These are phyloP conservation scores for Coturnix japonica DNA, from an alignment of 2,113 vertebrate species.

Conservation along the genomic window DNA sequence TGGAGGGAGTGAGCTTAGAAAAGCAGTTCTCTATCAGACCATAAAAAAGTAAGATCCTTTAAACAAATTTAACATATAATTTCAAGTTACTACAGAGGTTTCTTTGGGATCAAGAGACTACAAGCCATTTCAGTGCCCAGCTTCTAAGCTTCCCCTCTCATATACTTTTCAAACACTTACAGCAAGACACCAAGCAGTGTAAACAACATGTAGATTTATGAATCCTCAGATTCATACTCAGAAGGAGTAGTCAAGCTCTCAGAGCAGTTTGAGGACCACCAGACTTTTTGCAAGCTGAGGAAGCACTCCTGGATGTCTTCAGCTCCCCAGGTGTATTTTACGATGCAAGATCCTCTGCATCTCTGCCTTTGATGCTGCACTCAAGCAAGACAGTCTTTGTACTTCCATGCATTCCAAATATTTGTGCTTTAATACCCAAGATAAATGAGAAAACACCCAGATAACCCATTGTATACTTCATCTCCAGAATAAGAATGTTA, in stretches of 20 bases:
- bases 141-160: background rate
- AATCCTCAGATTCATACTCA: too few relatives aligned
- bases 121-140: background rate
- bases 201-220: background rate
- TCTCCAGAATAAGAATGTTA: background rate
- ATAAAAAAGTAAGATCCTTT: background rate
- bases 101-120: background rate
- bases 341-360: background rate
- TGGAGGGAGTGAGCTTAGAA: background rate
- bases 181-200: background rate
- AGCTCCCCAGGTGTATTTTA: background rate
- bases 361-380: background rate
- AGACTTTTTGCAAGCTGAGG: background rate
- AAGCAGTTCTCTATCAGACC: background rate
- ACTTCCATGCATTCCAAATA: background rate
- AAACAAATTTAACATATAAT: background rate
- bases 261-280: background rate
- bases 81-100: background rate
- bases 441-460: background rate
- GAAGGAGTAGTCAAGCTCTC: background rate
- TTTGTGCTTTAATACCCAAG: background rate
- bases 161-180: background rate
- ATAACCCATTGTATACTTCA: background rate
- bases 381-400: background rate
- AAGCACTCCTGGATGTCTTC: background rate